Conservation (phyloP, 2,113 vertebrate species). For the Engraulis encrasicolus region DNA sequence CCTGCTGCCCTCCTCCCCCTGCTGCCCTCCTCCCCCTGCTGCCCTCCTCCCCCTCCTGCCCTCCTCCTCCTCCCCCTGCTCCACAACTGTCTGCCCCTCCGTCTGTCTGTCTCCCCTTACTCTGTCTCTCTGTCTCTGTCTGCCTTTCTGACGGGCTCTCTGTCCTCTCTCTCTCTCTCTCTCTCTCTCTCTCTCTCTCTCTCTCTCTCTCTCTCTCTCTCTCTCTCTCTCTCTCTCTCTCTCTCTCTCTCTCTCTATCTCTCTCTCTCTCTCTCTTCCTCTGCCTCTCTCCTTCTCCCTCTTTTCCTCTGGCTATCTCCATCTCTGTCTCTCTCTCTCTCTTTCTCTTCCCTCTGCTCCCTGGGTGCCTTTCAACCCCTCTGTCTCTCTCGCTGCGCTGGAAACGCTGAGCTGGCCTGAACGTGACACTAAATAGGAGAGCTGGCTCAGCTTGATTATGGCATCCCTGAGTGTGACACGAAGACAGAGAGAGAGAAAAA, state of each 20-base stretch:
- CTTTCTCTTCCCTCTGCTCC: background rate
- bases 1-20: too few species aligned
- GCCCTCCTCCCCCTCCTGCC: too few species aligned
- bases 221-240: slow-evolving; percentile 7
- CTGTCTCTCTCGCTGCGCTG: background rate
- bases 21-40: too few species aligned
- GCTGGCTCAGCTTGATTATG: slow-evolving; percentile 42
- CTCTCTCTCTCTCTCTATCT: too few species aligned
- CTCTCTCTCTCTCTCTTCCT: background rate
- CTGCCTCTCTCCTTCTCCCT: background rate
- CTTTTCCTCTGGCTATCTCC: background rate
- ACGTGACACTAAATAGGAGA: slow-evolving; percentile 45
- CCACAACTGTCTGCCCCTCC: too few species aligned
- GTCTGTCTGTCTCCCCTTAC: too few species aligned
- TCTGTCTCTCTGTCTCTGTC: background rate
- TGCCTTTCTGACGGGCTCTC: slow-evolving; percentile 3
- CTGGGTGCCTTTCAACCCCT: background rate
- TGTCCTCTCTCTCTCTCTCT: slow-evolving; percentile 8
- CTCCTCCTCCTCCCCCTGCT: too few species aligned
- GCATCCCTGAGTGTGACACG: slow-evolving; percentile 23
- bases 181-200: background rate
- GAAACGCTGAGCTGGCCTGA: slow-evolving; percentile 48
- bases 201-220: background rate
- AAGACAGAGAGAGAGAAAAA: slow-evolving; percentile 17
- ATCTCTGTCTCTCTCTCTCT: background rate